Evolutionary conservation across 2,888 invertebrate genomes (phyloP).

Genomic region (Ornithoptera priamus): DNA sequence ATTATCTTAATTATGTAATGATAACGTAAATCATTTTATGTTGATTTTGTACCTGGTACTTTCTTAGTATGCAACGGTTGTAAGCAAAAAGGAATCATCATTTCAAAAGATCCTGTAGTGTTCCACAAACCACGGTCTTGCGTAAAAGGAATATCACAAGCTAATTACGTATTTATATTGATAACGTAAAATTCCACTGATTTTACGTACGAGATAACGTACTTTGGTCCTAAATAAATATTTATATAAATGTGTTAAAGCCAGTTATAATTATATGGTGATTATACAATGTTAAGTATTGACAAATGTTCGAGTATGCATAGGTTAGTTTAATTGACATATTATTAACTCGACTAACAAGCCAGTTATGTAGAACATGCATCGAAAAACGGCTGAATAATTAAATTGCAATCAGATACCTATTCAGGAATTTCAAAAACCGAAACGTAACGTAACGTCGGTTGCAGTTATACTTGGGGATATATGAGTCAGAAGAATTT

Average conservation of each 20-base stretch:
- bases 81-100: too few species aligned
- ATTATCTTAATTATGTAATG: constrained; percentile 2
- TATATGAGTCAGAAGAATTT: constrained; percentile 71
- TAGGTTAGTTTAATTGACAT: constrained; percentile 43
- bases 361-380: constrained; percentile 41
- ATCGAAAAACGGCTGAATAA: constrained; percentile 62
- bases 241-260: too few species aligned
- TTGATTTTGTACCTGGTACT: not conserved
- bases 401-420: constrained; percentile 68
- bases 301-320: constrained; percentile 37
- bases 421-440: constrained; percentile 56
- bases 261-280: not conserved
- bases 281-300: constrained; percentile 14
- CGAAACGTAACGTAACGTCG: constrained; percentile 46
- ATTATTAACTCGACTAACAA: constrained; percentile 39
- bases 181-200: too few species aligned
- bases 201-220: too few species aligned
- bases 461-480: constrained; percentile 60
- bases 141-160: too few species aligned
- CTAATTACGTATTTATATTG: too few species aligned
- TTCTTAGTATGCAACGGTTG: not conserved
- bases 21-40: not conserved
- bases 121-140: too few species aligned
- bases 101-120: too few species aligned
- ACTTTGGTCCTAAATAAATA: not conserved